Base-by-base conservation (phyloP, 2,888 invertebrate genomes). In the Amphipoea oculea region DNA sequence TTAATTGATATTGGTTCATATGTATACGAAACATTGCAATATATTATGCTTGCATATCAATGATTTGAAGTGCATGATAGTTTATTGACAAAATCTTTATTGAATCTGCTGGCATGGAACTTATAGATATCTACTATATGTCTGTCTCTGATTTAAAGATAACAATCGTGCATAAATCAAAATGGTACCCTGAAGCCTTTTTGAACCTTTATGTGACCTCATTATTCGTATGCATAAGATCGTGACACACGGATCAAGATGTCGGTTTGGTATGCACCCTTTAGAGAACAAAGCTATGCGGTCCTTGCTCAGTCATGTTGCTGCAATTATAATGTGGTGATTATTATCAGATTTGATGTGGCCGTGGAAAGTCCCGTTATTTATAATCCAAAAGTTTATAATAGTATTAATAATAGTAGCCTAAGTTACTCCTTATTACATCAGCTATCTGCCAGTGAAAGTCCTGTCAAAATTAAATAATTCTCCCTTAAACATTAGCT, bases 211-310 rank as follows among this genome's bases (percentile, higher is more conserved):
- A 2, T 14, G 6, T 84, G 80, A 84, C 85, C 85, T 79, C 80
- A 84, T 80, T 63, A 23, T 48, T 68, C 45, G 48, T n/a, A 42
- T 51, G 84, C 84, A 45, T n/a, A 48, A 83, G 63, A 85, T 81
- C 80, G 85, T 85, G 81, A 69, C 80, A 79, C 69, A 42, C 57
- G 81, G n/a, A 42, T 65, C 81, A 57, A 42, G 20, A 79, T 63
- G 62, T 48, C 85, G 60, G 69, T 17, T 36, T 57, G 65, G 60
- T 69, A 85, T 81, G 66, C 66, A 85, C 73, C 73, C 66, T 85
- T 85, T 81, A n/a, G 5, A 48, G 23, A 60, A 71, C 60, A 62
- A 71, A 80, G 66, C 62, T 66, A 20, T 76, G 66, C n/a, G 60
- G 67, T 62, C 12, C 17, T 67, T 48, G 85, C 17, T 17, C 23